Evolutionary conservation across 1,140 invertebrate genomes (phyloP).

Genomic region (Magallana angulata): DNA sequence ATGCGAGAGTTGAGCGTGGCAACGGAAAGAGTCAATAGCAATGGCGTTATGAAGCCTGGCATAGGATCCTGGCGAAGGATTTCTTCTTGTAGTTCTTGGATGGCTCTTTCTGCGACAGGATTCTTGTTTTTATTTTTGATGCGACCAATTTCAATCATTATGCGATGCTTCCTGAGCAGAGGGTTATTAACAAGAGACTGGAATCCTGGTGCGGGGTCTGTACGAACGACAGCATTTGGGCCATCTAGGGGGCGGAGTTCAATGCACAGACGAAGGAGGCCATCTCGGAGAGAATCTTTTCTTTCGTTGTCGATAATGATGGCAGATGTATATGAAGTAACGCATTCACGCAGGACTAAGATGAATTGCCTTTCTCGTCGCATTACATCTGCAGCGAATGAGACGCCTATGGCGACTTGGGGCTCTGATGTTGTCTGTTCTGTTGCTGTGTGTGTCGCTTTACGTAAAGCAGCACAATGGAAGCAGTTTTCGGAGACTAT

Average conservation of each 20-base stretch:
- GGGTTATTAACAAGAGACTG: not conserved
- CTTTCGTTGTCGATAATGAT: conserved; percentile 8
- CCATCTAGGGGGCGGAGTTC: no score
- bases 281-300: not conserved
- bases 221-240: not conserved
- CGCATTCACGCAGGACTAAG: conserved; percentile 40
- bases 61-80: not conserved
- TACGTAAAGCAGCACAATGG: conserved; percentile 49
- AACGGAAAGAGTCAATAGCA: no score
- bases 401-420: conserved; percentile 47
- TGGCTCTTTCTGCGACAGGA: conserved; percentile 4
- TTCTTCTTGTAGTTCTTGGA: not conserved
- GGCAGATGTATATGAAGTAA: conserved; percentile 53
- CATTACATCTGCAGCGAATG: conserved; percentile 58
- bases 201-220: not conserved
- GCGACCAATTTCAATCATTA: not conserved
- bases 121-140: conserved; percentile 17
- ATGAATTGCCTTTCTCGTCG: conserved; percentile 46
- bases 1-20: not conserved
- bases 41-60: not conserved
- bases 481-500: conserved; percentile 39
- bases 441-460: conserved; percentile 14
- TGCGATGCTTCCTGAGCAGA: not conserved
- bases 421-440: conserved; percentile 49
- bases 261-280: not conserved